Evolutionary conservation across 2,888 invertebrate species (phyloP), one percentile per base, ranked within the genome.

Genomic region (Andrena bicolor): DNA sequence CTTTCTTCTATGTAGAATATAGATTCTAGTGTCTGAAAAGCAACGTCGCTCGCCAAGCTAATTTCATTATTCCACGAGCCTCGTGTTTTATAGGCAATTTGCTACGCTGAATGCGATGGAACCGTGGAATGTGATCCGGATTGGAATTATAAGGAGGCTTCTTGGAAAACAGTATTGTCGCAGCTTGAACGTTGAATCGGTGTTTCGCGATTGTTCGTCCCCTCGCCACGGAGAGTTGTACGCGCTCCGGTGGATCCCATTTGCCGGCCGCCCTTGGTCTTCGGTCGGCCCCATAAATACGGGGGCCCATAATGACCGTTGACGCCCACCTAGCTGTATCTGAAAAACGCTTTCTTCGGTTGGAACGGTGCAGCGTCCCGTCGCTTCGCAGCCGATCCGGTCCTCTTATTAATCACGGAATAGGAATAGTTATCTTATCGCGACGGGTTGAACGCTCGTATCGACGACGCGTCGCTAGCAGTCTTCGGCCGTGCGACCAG

Each of bases 381-480:
- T 4, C 13, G 41, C 41, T 16, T 41, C 41, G 41, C 41, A 41
- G 41, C 41, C 41, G 41, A 41, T 1, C 41, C 41, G 5, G 41
- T 41, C 53, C 53, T 20, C 20, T 3, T 23, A 86, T 86, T 86
- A 84, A 86, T 84, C 80, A 68, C 76, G 60, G 48, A 63, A 20
- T 20, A 41, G 16, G 41, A 41, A 13, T 41, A 66, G 70, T 80
- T 86, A 86, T 84, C 86, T 86, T 86, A 86, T 86, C 86, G 48
- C 30, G 28, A n/a, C 65, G 82, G 83, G 83, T 83, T 85, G 83
- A 85, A 86, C 75, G 79, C 75, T 83, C 63, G 68, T 77, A 85
- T 85, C 85, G 64, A 64, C 74, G 53, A 23, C 53, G 51, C 78
- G 75, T 78, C 75, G 81, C 41, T 58, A 69, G 23, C 32, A 61